Base-by-base conservation (phyloP, 2,888 invertebrate genomes). In the Zygogramma bicolorata region DNA sequence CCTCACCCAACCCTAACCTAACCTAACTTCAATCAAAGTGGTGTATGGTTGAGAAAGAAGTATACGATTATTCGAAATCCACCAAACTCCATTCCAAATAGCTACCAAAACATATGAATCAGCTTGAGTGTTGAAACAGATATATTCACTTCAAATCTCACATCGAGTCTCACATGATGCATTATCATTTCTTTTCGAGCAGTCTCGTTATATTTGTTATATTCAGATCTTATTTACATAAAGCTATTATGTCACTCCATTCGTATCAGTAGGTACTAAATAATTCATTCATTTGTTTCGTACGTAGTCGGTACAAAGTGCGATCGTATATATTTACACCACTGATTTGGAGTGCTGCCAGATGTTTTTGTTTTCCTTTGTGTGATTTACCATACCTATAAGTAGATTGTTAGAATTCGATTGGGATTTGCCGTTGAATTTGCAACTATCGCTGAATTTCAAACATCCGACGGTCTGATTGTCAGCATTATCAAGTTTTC, bases 271-370 rank as follows among this genome's bases (percentile, higher is more conserved):
- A n/a, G n/a, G n/a, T n/a, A 29, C 42, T 29, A 29, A 53, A 53
- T 53, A 53, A 62, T 63, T 63, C 46, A 63, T 63, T 63, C 46
- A 63, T 63, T 63, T 29, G 63, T 63, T 46, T 63, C 63, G 29
- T 29, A 63, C 49, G 63, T 49, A 15, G 46, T 20, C 20, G 63
- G 49, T 63, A 46, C 63, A 63, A 63, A 63, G 63, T 63, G 7
- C 63, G 18, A 46, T 49, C n/a, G n/a, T 31, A 46, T 29, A 29
- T 22, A 34, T 10, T 34, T 60, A 63, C 20, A 46, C 25, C 15
- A 63, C 22, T 46, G n/a, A 63, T 29, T 29, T 29, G 63, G 63
- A 63, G 63, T 10, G 18, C 13, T 18, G 46, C 63, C 49, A 63
- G 46, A 63, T 49, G 63, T 63, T 29, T 29, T 3, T 46, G 6